Percentiles rank a stretch among this genome's conserved stretches.
Conservation (phyloP, 2,113 vertebrate genomes). For the Chamaetylas fuelleborni region DNA sequence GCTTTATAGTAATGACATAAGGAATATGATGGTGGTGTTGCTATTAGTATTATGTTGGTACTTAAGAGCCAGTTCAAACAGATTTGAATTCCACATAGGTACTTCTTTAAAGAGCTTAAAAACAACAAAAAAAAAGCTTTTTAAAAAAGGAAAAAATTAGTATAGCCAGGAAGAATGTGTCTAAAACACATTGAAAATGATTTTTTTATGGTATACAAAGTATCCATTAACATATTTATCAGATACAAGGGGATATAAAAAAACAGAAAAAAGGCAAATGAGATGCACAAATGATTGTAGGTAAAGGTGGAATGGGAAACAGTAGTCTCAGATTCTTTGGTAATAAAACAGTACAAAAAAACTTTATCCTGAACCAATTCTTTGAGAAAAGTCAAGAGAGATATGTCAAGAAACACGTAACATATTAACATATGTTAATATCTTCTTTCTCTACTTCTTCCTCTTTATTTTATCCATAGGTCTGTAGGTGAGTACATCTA, state of each 20-base stretch:
- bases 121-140: background rate
- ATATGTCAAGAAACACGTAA: accelerated
- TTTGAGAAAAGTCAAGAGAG: background rate
- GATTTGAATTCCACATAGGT: background rate
- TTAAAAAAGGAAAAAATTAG: no score
- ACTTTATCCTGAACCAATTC: background rate
- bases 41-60: background rate
- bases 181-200: background rate
- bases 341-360: background rate
- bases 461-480: background rate
- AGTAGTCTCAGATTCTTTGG: background rate
- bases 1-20: background rate
- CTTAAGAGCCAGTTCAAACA: background rate
- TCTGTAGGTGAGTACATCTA: background rate
- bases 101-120: background rate
- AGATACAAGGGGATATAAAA: background rate
- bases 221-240: background rate
- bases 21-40: background rate
- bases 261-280: background rate
- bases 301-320: background rate
- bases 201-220: background rate
- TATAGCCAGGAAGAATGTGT: no score
- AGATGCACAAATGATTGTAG: background rate
- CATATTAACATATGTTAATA: background rate
- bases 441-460: background rate